Conservation (phyloP, 2,113 vertebrate species). For the Stigmatopora nigra region DNA sequence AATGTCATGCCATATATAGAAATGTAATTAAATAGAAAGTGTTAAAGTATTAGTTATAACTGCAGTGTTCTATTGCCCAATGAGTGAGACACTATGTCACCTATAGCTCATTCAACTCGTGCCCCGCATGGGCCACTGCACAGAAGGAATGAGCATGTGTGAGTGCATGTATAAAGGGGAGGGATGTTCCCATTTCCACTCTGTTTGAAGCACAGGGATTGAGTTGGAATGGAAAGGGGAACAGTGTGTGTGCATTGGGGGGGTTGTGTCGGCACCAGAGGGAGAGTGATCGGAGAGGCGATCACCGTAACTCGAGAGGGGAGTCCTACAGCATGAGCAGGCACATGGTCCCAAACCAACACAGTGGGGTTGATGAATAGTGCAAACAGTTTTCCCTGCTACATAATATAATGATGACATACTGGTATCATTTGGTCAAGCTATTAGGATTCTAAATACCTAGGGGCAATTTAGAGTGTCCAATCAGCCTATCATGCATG, state of each 20-base stretch:
- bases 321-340: slow-evolving; percentile 48
- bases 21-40: not conserved
- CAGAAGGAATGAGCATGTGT: slow-evolving; percentile 56
- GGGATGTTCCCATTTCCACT: slow-evolving; percentile 58
- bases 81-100: not conserved
- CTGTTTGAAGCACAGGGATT: slow-evolving; percentile 61
- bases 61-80: not conserved
- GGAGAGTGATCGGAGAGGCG: slow-evolving; percentile 22
- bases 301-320: slow-evolving; percentile 51
- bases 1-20: no score
- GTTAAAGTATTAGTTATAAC: not conserved
- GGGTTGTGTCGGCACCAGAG: slow-evolving; percentile 2
- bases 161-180: slow-evolving; percentile 38
- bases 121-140: slow-evolving; percentile 38
- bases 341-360: slow-evolving; percentile 41
- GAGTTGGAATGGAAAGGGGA: slow-evolving; percentile 41
- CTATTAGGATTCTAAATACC: not conserved
- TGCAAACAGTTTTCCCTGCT: not conserved
- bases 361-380: not conserved
- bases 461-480: no score
- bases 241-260: slow-evolving; percentile 10
- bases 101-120: slow-evolving; percentile 13
- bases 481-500: no score
- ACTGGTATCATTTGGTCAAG: not conserved
- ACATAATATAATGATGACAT: not conserved